Evolutionary conservation across 2,888 invertebrate species (phyloP).

Genomic region (Diaphora mendica): DNA sequence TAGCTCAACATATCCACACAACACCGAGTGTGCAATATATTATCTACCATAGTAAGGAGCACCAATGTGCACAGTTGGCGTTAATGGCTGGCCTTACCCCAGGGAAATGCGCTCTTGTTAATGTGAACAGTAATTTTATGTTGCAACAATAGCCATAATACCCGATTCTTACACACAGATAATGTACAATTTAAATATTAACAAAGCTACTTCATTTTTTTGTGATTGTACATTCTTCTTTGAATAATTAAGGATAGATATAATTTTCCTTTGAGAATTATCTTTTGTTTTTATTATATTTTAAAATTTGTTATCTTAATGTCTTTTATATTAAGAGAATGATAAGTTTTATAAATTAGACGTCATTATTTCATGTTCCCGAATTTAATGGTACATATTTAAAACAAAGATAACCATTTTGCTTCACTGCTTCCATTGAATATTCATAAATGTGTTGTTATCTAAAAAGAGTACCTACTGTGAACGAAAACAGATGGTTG

Average conservation of each 20-base stretch:
- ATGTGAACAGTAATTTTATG: constrained; percentile 80
- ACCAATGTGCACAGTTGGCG: constrained; percentile 81
- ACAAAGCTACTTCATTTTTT: constrained; percentile 49
- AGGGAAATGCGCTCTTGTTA: constrained; percentile 81
- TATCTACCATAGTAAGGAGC: constrained; percentile 65
- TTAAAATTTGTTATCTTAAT: constrained; percentile 25
- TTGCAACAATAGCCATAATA: constrained; percentile 71
- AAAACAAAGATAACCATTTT: constrained; percentile 12
- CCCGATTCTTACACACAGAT: constrained; percentile 57
- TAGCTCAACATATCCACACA: constrained; percentile 61
- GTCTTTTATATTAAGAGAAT: constrained; percentile 11
- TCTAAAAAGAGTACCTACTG: constrained; percentile 20
- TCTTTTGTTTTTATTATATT: constrained; percentile 36
- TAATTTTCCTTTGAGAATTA: constrained; percentile 25
- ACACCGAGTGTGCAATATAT: constrained; percentile 68
- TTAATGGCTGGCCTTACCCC: constrained; percentile 80
- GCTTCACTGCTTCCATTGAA: constrained; percentile 6
- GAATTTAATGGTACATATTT: constrained; percentile 5
- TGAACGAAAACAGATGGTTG: constrained; percentile 25
- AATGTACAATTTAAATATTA: constrained; percentile 58
- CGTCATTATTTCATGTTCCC: constrained; percentile 25
- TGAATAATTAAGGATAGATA: constrained; percentile 36
- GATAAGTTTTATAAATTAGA: constrained; percentile 33
- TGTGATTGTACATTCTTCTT: constrained; percentile 28
- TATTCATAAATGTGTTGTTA: constrained; percentile 24